Conservation (phyloP, 1,140 invertebrate species). For the Zaprionus gabonicus region DNA sequence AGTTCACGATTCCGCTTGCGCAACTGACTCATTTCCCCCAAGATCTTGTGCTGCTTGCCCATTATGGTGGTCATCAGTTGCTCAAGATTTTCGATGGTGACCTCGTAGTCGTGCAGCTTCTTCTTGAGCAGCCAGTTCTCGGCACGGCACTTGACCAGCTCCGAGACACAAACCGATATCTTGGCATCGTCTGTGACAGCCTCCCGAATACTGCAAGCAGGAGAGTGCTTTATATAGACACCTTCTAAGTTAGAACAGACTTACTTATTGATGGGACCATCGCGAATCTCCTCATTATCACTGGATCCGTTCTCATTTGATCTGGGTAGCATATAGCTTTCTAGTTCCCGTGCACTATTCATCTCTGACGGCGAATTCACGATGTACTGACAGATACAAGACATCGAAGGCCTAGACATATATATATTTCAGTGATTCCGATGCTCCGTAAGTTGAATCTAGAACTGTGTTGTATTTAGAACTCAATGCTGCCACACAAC, state of each 20-base stretch:
- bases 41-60: constrained; percentile 65
- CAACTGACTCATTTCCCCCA: constrained; percentile 59
- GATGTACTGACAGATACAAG: constrained; percentile 64
- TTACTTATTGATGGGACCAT: constrained; percentile 3
- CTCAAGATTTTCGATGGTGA: constrained; percentile 65
- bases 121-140: constrained; percentile 76
- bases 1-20: constrained; percentile 62
- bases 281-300: not conserved
- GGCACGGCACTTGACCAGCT: constrained; percentile 51
- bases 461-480: constrained; percentile 12
- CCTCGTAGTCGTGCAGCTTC: constrained; percentile 58
- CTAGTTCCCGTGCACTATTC: not conserved
- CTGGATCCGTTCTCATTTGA: not conserved
- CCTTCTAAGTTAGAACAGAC: not conserved
- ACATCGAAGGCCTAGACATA: constrained; percentile 39
- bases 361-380: not conserved
- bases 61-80: constrained; percentile 63
- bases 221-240: not conserved
- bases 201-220: constrained; percentile 15
- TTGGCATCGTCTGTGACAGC: constrained; percentile 37
- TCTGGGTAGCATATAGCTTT: constrained; percentile 1
- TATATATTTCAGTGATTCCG: not conserved
- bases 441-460: not conserved
- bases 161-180: constrained; percentile 48
- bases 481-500: not conserved